A percentile compares a stretch with the other conserved stretches of the same genome.
phyloP scores from a whole-genome alignment of 2,797 vertebrate species.

The Novumbra hubbsi region DNA sequence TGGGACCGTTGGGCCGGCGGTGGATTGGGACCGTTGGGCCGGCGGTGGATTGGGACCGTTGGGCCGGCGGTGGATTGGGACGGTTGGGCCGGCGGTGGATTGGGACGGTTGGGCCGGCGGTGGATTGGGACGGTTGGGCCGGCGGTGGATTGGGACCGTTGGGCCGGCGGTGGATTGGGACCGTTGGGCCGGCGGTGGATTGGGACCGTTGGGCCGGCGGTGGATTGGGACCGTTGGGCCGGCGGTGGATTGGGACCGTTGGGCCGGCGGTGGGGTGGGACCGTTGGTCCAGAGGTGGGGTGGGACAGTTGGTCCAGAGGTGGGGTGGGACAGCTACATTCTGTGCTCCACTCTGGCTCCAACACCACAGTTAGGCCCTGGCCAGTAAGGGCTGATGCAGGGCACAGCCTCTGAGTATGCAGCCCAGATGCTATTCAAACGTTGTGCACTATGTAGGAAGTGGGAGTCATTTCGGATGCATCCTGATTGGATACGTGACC shows the following conservation, averaged over 20 bases:
- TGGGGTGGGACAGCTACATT: not conserved
- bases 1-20: not conserved
- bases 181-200: too few species aligned
- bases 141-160: too few species aligned
- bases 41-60: too few species aligned
- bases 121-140: too few species aligned
- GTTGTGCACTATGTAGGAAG: not conserved
- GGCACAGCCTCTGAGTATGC: constrained; percentile 10
- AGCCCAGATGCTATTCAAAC: not conserved
- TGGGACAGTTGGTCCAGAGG: not conserved
- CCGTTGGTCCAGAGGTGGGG: not conserved
- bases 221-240: too few species aligned
- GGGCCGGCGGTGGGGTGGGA: not conserved
- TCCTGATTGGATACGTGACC: not conserved
- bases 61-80: too few species aligned
- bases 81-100: too few species aligned
- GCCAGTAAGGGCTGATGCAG: constrained; percentile 14
- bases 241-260: too few species aligned
- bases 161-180: too few species aligned
- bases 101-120: too few species aligned
- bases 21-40: not conserved
- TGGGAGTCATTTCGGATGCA: not conserved
- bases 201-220: too few species aligned
- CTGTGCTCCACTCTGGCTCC: constrained; percentile 11
- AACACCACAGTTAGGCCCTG: constrained; percentile 15